Evolutionary conservation across 2,797 vertebrate genomes (phyloP).

Genomic region (Semaprochilodus insignis): DNA sequence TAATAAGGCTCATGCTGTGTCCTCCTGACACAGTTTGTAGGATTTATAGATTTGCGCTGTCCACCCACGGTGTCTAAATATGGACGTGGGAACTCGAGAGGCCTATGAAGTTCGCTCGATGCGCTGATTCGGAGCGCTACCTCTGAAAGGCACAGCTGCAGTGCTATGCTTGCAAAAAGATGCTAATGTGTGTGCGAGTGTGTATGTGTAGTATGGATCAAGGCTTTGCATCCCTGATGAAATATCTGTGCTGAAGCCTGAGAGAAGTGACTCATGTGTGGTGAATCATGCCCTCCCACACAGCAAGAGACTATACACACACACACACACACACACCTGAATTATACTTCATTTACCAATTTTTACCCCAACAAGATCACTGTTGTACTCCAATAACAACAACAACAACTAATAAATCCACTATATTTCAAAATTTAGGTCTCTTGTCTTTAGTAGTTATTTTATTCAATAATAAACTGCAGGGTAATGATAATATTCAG

Average conservation of each 20-base stretch:
- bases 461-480: too few species aligned
- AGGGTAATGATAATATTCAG: too few species aligned
- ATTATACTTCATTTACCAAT: conserved; percentile 9
- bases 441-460: neutral
- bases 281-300: conserved; percentile 79
- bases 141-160: conserved; percentile 60
- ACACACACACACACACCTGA: conserved; percentile 55
- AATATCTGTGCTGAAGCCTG: conserved; percentile 64
- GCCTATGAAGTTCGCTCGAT: conserved; percentile 35
- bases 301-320: conserved; percentile 43
- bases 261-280: conserved; percentile 76
- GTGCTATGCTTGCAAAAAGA: conserved; percentile 49
- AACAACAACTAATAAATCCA: neutral
- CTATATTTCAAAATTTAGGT: neutral
- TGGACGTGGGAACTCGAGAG: conserved; percentile 51
- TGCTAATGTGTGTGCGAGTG: neutral
- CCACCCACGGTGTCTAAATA: conserved; percentile 50
- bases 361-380: neutral
- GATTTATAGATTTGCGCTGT: conserved; percentile 26
- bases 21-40: conserved; percentile 29
- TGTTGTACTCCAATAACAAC: neutral
- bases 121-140: conserved; percentile 18
- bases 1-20: conserved; percentile 13
- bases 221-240: conserved; percentile 68
- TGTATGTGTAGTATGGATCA: conserved; percentile 51